These are phyloP conservation scores for Ibidorhyncha struthersii DNA, from an alignment of 2,113 vertebrate genomes.

Conservation along the genomic window DNA sequence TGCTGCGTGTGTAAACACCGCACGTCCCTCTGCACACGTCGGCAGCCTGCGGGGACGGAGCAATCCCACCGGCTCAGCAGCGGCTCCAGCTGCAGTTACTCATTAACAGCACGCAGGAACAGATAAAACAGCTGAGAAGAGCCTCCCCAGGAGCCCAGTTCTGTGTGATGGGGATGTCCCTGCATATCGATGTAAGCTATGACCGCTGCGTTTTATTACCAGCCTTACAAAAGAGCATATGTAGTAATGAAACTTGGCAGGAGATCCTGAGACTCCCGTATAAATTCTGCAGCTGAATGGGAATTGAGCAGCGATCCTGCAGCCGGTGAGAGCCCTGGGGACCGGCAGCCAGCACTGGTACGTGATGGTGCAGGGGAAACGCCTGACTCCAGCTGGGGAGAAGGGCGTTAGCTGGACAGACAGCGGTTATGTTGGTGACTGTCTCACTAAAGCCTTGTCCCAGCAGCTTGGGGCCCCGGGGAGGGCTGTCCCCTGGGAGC, in stretches of 20 bases:
- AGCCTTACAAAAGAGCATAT: neutral
- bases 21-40: neutral
- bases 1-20: neutral
- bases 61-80: neutral
- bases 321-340: fast-evolving
- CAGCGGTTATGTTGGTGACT: fast-evolving
- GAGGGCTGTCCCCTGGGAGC: neutral
- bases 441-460: neutral
- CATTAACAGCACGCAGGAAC: neutral
- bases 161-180: neutral
- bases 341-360: neutral
- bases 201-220: neutral
- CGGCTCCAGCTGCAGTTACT: neutral
- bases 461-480: neutral
- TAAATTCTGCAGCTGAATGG: neutral
- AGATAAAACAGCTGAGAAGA: neutral
- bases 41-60: neutral
- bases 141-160: neutral
- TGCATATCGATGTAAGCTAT: neutral
- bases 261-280: neutral
- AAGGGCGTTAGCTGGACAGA: neutral
- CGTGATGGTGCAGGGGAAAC: fast-evolving
- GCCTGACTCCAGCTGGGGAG: neutral
- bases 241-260: neutral
- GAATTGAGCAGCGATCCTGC: neutral